These are phyloP conservation scores for Falco concolor DNA, from an alignment of 2,797 vertebrate species.

Conservation along the genomic window DNA sequence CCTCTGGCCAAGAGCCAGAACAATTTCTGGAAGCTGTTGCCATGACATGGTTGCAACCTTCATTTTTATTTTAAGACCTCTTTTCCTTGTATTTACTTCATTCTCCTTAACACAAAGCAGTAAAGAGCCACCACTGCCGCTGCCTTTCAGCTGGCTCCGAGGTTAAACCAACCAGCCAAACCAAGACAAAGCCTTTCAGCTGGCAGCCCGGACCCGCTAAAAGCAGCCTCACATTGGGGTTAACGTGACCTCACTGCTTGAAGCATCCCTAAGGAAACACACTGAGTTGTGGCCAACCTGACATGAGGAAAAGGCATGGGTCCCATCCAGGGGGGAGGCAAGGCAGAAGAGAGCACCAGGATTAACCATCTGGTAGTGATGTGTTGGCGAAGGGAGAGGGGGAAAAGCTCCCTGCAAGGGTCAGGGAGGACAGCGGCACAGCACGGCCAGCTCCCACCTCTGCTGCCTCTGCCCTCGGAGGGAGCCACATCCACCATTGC, in stretches of 20 bases:
- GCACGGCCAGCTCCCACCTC: neutral
- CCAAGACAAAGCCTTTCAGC: neutral
- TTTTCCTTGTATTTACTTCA: conserved; percentile 4
- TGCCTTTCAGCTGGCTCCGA: neutral
- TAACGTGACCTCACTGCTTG: neutral
- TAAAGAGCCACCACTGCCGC: neutral
- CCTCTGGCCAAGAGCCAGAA: conserved; percentile 25
- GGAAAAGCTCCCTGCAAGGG: neutral
- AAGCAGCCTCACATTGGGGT: neutral
- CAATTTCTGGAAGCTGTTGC: conserved; percentile 36
- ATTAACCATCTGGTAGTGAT: neutral
- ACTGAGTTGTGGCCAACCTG: neutral
- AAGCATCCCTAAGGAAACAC: neutral
- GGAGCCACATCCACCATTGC: neutral
- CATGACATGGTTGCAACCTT: conserved; percentile 26
- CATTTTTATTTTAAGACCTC: conserved; percentile 13
- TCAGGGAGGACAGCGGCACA: accelerated
- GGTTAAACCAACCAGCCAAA: neutral
- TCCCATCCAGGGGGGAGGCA: neutral
- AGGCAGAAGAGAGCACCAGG: neutral
- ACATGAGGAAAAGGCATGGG: neutral
- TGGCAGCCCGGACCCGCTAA: neutral
- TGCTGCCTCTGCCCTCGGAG: neutral
- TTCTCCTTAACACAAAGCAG: neutral
- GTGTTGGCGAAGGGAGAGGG: neutral